Evolutionary conservation across 2,113 vertebrate species (phyloP), one percentile per base, ranked within the genome.

Genomic region (Crypturellus undulatus): DNA sequence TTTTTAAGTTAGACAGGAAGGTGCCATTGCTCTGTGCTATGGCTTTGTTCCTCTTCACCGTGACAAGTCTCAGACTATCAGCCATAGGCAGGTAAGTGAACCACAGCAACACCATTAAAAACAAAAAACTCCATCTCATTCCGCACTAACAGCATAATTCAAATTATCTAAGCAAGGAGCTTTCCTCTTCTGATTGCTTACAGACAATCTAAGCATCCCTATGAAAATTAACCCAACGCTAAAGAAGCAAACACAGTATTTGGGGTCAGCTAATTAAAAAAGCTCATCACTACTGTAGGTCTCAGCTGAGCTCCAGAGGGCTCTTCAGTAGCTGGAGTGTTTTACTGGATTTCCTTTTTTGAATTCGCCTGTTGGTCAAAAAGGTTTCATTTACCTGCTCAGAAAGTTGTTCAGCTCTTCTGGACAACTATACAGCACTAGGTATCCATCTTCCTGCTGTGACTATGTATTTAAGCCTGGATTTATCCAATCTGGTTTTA

Each of bases 241-340:
- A 1, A 4, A 69, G 47, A 30, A 65, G 49, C 2, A 0, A 63
- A 2, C 24, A 1, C 43, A 32, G 58, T 25, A 70, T 17, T 2
- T 4, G 1, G 3, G 56, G 42, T 24, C 36, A 85, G 70, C 18
- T 95, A 51, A 85, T 79, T 45, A 82, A 34, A 75, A 25, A 84
- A 0, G 0, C 38, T 24, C 32, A 24, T 21, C 62, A 76, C 58
- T 40, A 60, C 3, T 0, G 0, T 2, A 5, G 0, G 6, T 40
- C 26, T 15, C 76, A 38, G 22, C 16, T 12, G 62, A 90, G 26
- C 79, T 82, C 42, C 82, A 69, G 24, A 10, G 52, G 43, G 52
- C 21, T 24, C 30, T 76, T 36, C n/a, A 25, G 51, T 9, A 73
- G 64, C 62, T 54, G 6, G 16, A 42, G 30, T 9, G 1, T 63